Conservation (phyloP, 2,113 vertebrate genomes). For the Trematocara macrostoma region DNA sequence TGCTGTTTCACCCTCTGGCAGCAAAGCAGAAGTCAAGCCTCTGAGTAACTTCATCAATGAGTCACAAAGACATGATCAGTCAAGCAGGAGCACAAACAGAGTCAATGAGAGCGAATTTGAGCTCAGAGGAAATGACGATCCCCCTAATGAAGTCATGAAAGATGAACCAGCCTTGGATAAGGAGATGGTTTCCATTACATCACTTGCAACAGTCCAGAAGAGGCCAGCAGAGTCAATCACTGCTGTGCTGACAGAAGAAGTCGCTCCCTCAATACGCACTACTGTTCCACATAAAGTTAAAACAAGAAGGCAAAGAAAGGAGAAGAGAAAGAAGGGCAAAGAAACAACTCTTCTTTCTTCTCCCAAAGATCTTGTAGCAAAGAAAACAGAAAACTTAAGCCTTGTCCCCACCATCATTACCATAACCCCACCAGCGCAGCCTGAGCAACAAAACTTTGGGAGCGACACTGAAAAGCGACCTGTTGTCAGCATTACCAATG, state of each 20-base stretch:
- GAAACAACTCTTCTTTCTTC: not conserved
- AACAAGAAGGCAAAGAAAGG: slow-evolving; percentile 1
- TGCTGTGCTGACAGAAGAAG: not conserved
- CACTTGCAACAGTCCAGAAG: not conserved
- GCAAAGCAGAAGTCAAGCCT: slow-evolving; percentile 27
- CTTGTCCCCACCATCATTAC: not conserved
- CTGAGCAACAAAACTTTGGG: not conserved
- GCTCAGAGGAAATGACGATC: slow-evolving; percentile 46
- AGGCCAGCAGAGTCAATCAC: not conserved
- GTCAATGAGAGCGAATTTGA: slow-evolving; percentile 27
- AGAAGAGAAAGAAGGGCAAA: slow-evolving; percentile 22
- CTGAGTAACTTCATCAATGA: slow-evolving; percentile 31
- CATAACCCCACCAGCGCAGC: not conserved
- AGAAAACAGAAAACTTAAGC: slow-evolving; percentile 2
- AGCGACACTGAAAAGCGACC: slow-evolving; percentile 11
- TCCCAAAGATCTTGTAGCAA: not conserved
- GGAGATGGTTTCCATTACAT: slow-evolving; percentile 6
- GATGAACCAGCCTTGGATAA: slow-evolving; percentile 51
- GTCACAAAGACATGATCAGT: not conserved
- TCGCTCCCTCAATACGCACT: not conserved
- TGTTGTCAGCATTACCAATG: not conserved
- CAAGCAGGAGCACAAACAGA: slow-evolving; percentile 7
- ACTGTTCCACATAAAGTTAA: not conserved
- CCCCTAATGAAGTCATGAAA: slow-evolving; percentile 69
- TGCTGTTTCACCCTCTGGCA: slow-evolving; percentile 14